Base-by-base conservation (phyloP, 2,797 vertebrate genomes). In the Rhinophrynus dorsalis region DNA sequence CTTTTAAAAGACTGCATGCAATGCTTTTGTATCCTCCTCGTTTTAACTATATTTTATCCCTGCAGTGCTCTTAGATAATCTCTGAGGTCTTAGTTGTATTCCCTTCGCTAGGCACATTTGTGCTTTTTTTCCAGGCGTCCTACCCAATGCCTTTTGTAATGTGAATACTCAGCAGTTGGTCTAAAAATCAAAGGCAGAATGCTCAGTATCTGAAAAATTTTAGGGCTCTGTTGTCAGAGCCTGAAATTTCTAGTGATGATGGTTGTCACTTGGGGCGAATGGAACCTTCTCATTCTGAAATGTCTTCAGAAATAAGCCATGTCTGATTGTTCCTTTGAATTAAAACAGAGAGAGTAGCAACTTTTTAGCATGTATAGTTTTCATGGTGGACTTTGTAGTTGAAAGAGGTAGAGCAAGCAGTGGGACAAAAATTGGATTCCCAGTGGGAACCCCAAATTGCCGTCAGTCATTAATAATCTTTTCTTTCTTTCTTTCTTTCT, bases 241-340 rank as follows among this genome's bases (percentile, higher is more conserved):
- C 81, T 77, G 79, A 75, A 76, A 84, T 82, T 83, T 83, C 83
- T 87, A 85, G 88, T 88, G 83, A 74, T 70, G 84, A 82, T 78
- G 81, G 83, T 84, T 81, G 79, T 85, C 82, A 79, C 80, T 76
- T 74, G 82, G 79, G 79, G 83, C 84, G 81, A 80, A 77, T 56
- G 67, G 81, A 79, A 83, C 82, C 76, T 78, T 82, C 82, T 84
- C 83, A 68, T 84, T 87, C 81, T 81, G 79, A 83, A 77, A 76
- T 56, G 77, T 76, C 86, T 86, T 89, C 85, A 86, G 86, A 89
- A 87, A 89, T 85, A 83, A 86, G 82, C 74, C 52, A 40, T 82
- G 79, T 84, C 87, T 86, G 86, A 88, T 88, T 89, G 87, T 88
- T 90, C 90, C 86, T 86, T 83, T 83, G 82, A 76, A 89, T 90